phyloP scores from a whole-genome alignment of 1,140 invertebrate species.

The Atta cephalotes region DNA sequence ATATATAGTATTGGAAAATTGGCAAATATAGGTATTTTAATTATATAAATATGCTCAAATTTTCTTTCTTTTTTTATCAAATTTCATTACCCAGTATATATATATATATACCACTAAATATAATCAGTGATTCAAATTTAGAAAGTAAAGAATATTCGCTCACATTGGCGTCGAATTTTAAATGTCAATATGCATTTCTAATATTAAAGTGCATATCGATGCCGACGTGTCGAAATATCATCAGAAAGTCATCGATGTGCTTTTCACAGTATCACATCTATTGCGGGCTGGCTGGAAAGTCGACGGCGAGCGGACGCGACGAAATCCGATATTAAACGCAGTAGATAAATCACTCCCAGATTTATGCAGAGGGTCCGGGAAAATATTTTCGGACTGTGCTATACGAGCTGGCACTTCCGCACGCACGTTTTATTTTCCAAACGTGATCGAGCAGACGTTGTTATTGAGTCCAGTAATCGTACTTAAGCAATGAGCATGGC shows the following conservation, averaged over 20 bases:
- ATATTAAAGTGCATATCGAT: not conserved
- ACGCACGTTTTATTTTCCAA: constrained; percentile 50
- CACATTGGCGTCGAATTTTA: not conserved
- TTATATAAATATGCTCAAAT: too few relatives aligned
- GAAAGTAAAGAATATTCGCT: not conserved
- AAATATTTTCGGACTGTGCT: constrained; percentile 44
- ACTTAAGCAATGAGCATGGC: constrained; percentile 26
- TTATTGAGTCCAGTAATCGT: constrained; percentile 50
- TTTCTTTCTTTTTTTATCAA: too few relatives aligned
- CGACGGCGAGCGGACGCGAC: constrained; percentile 43
- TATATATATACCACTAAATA: too few relatives aligned
- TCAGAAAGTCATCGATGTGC: constrained; percentile 14
- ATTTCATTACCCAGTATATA: too few relatives aligned
- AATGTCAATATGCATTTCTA: not conserved
- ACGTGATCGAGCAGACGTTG: constrained; percentile 55
- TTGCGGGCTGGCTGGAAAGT: constrained; percentile 21
- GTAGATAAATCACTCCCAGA: constrained; percentile 50
- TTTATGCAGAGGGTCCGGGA: constrained; percentile 42
- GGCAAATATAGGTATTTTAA: too few relatives aligned
- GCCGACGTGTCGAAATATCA: not conserved
- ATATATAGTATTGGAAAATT: too few relatives aligned
- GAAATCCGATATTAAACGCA: constrained; percentile 54
- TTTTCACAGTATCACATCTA: constrained; percentile 11
- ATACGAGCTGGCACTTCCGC: not conserved
- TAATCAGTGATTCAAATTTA: too few relatives aligned